phyloP scores from a whole-genome alignment of 1,140 invertebrate genomes.

The Pseudomyrmex pallidus region DNA sequence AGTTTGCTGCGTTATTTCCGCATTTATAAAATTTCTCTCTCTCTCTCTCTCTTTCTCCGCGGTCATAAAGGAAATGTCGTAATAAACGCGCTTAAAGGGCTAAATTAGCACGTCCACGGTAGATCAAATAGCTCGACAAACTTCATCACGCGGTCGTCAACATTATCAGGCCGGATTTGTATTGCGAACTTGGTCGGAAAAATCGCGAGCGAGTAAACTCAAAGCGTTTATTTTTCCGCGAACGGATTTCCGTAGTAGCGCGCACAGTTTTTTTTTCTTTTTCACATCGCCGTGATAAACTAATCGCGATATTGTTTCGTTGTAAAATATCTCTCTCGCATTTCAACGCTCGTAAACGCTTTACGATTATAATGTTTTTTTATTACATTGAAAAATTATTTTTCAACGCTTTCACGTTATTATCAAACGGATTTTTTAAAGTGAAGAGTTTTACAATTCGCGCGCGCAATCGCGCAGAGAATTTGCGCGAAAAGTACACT shows the following conservation, averaged over 20 bases:
- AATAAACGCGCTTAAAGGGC: slow-evolving; percentile 36
- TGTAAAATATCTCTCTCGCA: background rate
- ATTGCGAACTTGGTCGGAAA: slow-evolving; percentile 2
- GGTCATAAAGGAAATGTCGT: slow-evolving; percentile 23
- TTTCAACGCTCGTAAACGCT: background rate
- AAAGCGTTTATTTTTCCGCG: background rate
- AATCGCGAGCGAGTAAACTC: background rate
- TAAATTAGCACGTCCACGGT: slow-evolving; percentile 16
- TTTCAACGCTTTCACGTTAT: too few relatives aligned
- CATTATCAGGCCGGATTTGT: slow-evolving; percentile 10
- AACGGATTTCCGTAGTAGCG: background rate
- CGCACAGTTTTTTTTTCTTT: too few relatives aligned
- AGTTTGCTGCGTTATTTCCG: slow-evolving; percentile 35
- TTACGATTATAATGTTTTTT: too few relatives aligned
- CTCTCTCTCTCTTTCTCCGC: too few relatives aligned
- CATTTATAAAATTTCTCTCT: slow-evolving; percentile 41
- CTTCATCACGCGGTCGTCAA: slow-evolving; percentile 13
- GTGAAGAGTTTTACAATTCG: too few relatives aligned
- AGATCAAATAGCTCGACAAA: slow-evolving; percentile 20
- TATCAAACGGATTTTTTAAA: too few relatives aligned
- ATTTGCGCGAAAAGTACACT: too few relatives aligned
- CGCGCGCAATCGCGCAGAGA: too few relatives aligned
- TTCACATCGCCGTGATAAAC: background rate
- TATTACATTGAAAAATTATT: too few relatives aligned
- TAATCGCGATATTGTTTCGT: background rate